phyloP scores from a whole-genome alignment of 2,888 invertebrate species.

The Zygothrica quintamaculata region DNA sequence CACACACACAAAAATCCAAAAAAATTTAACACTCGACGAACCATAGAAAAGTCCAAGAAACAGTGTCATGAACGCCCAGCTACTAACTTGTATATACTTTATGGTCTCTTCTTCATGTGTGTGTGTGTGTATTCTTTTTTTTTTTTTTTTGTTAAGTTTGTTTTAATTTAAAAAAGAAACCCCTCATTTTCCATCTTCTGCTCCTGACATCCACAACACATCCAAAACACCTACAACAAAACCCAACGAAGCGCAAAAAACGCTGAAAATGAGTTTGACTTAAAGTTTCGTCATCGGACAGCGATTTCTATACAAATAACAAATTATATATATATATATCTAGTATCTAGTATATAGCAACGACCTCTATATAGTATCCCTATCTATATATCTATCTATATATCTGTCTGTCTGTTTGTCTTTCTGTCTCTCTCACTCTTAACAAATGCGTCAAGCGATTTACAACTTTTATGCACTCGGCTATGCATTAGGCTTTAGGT shows the following conservation, averaged over 20 bases:
- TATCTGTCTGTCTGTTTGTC: too few species aligned
- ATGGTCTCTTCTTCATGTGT: slow-evolving; percentile 21
- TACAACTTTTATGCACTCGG: slow-evolving; percentile 57
- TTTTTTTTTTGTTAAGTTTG: slow-evolving; percentile 52
- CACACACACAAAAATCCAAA: too few species aligned
- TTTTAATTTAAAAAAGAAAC: slow-evolving; percentile 64
- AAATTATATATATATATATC: too few species aligned
- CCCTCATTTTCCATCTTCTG: slow-evolving; percentile 11
- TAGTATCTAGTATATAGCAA: too few species aligned
- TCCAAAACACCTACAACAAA: slow-evolving; percentile 67
- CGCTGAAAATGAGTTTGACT: slow-evolving; percentile 71
- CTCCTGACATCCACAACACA: slow-evolving; percentile 31
- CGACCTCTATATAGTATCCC: neutral
- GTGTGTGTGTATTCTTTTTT: slow-evolving; percentile 22
- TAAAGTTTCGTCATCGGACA: slow-evolving; percentile 76
- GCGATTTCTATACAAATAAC: slow-evolving; percentile 39
- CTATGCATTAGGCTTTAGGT: slow-evolving; percentile 60
- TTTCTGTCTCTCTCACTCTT: neutral
- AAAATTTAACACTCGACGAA: slow-evolving; percentile 53
- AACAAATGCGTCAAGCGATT: slow-evolving; percentile 51
- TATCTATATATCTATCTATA: neutral
- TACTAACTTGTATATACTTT: slow-evolving; percentile 66
- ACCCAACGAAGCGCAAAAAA: slow-evolving; percentile 81
- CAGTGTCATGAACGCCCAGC: slow-evolving; percentile 74
- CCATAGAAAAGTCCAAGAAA: slow-evolving; percentile 49